Conservation (phyloP, 2,888 invertebrate species). For the Epirrhoe alternata region DNA sequence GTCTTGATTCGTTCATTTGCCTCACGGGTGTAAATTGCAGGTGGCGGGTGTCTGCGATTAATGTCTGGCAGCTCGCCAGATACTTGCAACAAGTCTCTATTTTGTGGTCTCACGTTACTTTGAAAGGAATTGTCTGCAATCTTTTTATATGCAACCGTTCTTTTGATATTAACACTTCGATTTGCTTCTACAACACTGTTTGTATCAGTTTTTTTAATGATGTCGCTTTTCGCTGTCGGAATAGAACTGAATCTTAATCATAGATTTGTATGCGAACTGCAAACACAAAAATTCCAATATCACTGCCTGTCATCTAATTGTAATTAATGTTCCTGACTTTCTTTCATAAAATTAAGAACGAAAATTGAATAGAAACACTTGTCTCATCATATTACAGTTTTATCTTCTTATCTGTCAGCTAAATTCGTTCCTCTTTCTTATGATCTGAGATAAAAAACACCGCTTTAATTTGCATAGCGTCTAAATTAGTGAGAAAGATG, state of each 20-base stretch:
- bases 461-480: conserved; percentile 57
- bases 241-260: background rate
- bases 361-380: conserved; percentile 40
- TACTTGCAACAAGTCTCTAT: conserved; percentile 54
- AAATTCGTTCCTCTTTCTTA: conserved; percentile 54
- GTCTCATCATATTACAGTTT: conserved; percentile 45
- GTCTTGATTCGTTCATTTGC: conserved; percentile 39
- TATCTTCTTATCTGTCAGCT: conserved; percentile 52
- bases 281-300: conserved; percentile 3
- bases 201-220: background rate
- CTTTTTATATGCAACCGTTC: conserved; percentile 12
- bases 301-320: conserved; percentile 18
- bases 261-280: background rate
- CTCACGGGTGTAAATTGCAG: conserved; percentile 57
- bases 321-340: conserved; percentile 22
- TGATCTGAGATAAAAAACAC: conserved; percentile 53
- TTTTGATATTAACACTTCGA: conserved; percentile 3
- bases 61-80: conserved; percentile 61
- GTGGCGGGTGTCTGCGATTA: conserved; percentile 59
- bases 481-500: conserved; percentile 56
- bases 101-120: conserved; percentile 36
- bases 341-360: conserved; percentile 18
- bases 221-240: background rate
- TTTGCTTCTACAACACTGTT: conserved; percentile 1
- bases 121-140: conserved; percentile 40